Base-by-base conservation (phyloP, 92 coral and sea anemone genomes). In the Metridium senile region DNA sequence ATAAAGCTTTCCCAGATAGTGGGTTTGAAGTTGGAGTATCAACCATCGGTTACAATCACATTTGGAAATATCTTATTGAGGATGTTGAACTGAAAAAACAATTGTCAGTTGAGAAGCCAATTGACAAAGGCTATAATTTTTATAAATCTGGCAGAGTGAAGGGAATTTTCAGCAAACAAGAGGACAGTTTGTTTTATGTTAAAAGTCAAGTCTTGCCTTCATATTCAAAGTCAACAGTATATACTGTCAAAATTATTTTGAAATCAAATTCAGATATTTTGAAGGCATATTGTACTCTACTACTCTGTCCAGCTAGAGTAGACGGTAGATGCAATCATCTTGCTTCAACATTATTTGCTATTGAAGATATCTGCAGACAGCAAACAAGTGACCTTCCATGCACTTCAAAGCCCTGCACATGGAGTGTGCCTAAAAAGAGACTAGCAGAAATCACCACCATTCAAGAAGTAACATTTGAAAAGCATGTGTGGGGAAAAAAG, bases 51-150 rank as follows among this genome's bases (percentile, higher is more conserved):
- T 76, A 59, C 46, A 46, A 47, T 6, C 62, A 58, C 34, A 49
- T 76, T 27, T 76, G 74, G 81, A 76, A 27, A 65, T 76, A 76
- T 33, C 62, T 76, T 61, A 65, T 76, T 63, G 73, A 64, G 35
- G 58, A 46, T 0, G 26, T 76, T 0, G 61, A 76, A 0, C 64
- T 70, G 8, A 76, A 76, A 65, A 27, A 71, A 10, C 81, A 76
- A 49, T 7, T 49, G 9, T 65, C 81, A 1, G 64, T 70, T 19
- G 81, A 69, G 3, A 76, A 76, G 28, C 66, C 74, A 45, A 51
- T 76, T 47, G 81, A 61, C 35, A 76, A 64, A 76, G 81, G 81
- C 2, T 76, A 35, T 8, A 76, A 76, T 27, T 76, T 65, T 27
- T 76, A 43, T 28, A 76, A 65, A 10, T 76, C 81, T 10, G 81